Percentiles rank a stretch among this genome's conserved stretches.
These are phyloP conservation scores for Odocoileus hemionus DNA, from an alignment of 2,113 vertebrate species.

Conservation along the genomic window DNA sequence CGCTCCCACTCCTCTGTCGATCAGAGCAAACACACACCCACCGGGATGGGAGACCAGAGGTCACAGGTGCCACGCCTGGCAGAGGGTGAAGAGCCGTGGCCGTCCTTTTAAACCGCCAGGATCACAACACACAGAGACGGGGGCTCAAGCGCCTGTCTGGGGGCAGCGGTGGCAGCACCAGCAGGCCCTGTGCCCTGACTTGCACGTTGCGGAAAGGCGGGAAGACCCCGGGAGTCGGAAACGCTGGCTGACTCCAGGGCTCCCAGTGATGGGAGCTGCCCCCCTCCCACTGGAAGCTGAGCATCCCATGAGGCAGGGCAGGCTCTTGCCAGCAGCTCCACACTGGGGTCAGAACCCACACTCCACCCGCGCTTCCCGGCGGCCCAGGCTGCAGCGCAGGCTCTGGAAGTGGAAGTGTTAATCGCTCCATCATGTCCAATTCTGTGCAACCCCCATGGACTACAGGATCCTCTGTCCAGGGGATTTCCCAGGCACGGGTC, in stretches of 20 bases:
- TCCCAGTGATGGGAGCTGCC: fast-evolving
- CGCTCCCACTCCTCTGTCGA: too few relatives aligned
- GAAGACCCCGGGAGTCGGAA: too few relatives aligned
- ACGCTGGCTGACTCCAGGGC: fast-evolving
- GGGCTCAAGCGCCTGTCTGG: fast-evolving
- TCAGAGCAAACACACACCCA: not conserved
- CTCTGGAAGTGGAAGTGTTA: not conserved
- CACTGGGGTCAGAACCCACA: too few relatives aligned
- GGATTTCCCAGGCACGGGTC: not conserved
- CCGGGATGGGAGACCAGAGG: not conserved
- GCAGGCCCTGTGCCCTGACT: not conserved
- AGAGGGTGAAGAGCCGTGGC: fast-evolving
- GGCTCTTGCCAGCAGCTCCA: not conserved
- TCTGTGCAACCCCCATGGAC: not conserved
- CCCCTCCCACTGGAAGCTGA: not conserved
- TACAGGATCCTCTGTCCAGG: not conserved
- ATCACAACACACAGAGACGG: not conserved
- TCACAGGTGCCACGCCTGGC: not conserved
- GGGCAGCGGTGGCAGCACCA: fast-evolving
- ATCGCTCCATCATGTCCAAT: not conserved
- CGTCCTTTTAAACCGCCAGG: not conserved
- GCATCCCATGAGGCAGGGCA: not conserved
- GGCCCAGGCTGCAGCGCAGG: fast-evolving
- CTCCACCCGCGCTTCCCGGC: fast-evolving
- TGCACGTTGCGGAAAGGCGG: fast-evolving